Evolutionary conservation across 1,140 invertebrate genomes (phyloP), one percentile per base, ranked within the genome.

Genomic region (Heliconius himera): DNA sequence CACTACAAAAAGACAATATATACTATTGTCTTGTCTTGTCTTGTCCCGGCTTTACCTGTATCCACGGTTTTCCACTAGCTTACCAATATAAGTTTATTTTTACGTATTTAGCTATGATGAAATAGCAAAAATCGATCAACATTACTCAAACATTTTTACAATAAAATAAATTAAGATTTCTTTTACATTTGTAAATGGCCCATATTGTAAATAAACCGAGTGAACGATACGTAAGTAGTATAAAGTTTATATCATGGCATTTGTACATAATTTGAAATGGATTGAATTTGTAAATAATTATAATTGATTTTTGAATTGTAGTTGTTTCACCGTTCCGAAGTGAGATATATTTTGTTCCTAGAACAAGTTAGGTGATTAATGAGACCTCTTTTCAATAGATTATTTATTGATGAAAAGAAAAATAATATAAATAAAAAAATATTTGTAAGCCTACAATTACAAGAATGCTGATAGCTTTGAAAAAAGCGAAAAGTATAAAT

Each of bases 341-440:
- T 89, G 85, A 88, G 81, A 88, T 89, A 36, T 88, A 70, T 86
- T 87, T 87, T 82, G 91, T 93, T 93, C 91, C 78, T 92, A 92
- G 90, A 93, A 92, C 91, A 86, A 84, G 77, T 81, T 84, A 82
- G 79, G 46, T 74, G 72, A 74, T 74, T 33, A 66, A 49, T 9
- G 22, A 66, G 78, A 74, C 78, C 78, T 66, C 78, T 79, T 79
- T 70, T 79, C 78, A 79, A 70, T 29, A 66, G 22, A 66, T 66
- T 66, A 29, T 66, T 66, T 60, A 26, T 60, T 36, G 6, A 36
- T 8, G 33, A 6, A 33, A 33, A 33, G 33, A 36, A 36, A 36
- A 36, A 8, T 36, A 36, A 36, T 36, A 36, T 36, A 5, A 6
- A 36, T 6, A 36, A 36, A 36, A 36, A 36, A 33, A 6, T 46